A percentile compares a stretch with the other conserved stretches of the same genome.
phyloP scores from a whole-genome alignment of 2,888 invertebrate genomes.

The Amiota minor region DNA sequence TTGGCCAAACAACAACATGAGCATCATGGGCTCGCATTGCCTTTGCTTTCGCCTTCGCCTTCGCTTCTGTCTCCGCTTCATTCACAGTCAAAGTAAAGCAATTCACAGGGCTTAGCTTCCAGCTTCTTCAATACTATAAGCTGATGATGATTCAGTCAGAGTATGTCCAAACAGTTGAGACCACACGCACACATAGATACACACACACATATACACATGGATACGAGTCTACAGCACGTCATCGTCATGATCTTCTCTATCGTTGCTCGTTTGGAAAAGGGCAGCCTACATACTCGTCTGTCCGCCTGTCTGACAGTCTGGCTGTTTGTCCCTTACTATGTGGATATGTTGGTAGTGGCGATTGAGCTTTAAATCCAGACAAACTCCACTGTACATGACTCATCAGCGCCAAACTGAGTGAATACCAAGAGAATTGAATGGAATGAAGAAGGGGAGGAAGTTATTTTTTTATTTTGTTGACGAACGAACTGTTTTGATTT shows the following conservation, averaged over 20 bases:
- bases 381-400: constrained; percentile 3
- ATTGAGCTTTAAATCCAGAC: neutral
- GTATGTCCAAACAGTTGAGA: constrained; percentile 11
- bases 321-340: neutral
- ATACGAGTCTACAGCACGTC: constrained; percentile 11
- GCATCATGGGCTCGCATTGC: constrained; percentile 14
- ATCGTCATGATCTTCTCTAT: constrained; percentile 16
- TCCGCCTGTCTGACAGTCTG: no score
- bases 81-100: neutral
- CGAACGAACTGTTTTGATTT: no score
- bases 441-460: neutral
- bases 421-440: neutral
- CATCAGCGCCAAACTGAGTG: constrained; percentile 6
- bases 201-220: neutral
- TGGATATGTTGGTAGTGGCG: neutral
- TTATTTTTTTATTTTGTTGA: neutral
- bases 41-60: constrained; percentile 34
- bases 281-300: neutral
- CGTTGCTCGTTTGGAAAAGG: neutral
- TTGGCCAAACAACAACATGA: neutral
- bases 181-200: constrained; percentile 8
- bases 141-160: constrained; percentile 11
- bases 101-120: no score
- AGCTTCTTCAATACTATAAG: neutral
- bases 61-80: neutral